Evolutionary conservation across 1,140 invertebrate species (phyloP).

Genomic region (Druon quercuslanigerum): DNA sequence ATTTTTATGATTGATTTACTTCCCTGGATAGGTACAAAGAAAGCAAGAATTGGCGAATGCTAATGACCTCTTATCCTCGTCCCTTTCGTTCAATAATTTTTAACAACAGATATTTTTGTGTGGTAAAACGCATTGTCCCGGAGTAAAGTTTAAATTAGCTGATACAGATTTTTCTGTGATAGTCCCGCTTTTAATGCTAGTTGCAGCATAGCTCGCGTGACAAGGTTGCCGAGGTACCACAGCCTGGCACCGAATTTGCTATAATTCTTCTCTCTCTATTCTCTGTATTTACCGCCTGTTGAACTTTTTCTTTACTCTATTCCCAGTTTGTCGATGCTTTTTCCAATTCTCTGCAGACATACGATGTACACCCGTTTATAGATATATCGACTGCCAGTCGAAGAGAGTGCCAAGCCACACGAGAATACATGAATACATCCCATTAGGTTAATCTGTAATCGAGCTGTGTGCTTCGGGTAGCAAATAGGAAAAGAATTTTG

Average conservation of each 20-base stretch:
- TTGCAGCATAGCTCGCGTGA: slow-evolving; percentile 65
- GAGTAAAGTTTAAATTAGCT: slow-evolving; percentile 50
- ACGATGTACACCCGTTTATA: background rate
- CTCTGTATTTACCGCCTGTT: slow-evolving; percentile 40
- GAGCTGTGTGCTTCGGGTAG: slow-evolving; percentile 1
- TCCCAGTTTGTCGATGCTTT: slow-evolving; percentile 24
- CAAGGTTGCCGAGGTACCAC: slow-evolving; percentile 64
- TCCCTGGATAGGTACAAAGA: too few species aligned
- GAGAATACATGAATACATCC: slow-evolving; percentile 19
- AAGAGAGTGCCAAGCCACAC: slow-evolving; percentile 20
- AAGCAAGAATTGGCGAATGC: too few species aligned
- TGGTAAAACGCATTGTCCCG: slow-evolving; percentile 31
- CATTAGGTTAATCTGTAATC: slow-evolving; percentile 27
- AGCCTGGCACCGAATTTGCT: slow-evolving; percentile 69
- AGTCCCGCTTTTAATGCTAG: slow-evolving; percentile 49
- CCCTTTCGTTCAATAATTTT: slow-evolving; percentile 36
- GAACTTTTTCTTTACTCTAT: slow-evolving; percentile 45
- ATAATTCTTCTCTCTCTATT: slow-evolving; percentile 62
- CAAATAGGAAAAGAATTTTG: background rate
- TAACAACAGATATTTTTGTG: background rate
- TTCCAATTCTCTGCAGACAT: slow-evolving; percentile 5
- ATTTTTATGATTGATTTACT: too few species aligned
- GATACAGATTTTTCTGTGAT: slow-evolving; percentile 54
- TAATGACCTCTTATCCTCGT: slow-evolving; percentile 35
- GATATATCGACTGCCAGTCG: slow-evolving; percentile 9